Conservation (phyloP, 1,140 invertebrate genomes). For the Diabrotica virgifera region DNA sequence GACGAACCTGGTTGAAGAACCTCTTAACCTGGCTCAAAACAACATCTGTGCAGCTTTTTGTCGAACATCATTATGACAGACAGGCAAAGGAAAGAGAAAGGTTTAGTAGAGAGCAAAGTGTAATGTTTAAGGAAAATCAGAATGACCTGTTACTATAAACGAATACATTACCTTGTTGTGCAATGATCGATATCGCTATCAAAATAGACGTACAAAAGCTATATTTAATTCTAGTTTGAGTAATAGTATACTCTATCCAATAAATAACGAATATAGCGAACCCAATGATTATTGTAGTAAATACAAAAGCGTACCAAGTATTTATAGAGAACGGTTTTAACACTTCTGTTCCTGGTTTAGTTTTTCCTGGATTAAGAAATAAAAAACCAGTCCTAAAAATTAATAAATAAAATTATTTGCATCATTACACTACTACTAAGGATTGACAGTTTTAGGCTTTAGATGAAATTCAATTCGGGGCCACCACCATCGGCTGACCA, state of each 20-base stretch:
- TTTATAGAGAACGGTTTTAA: conserved; percentile 32
- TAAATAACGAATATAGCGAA: conserved; percentile 27
- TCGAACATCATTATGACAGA: too few relatives aligned
- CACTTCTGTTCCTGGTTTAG: conserved; percentile 28
- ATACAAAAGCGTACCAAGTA: conserved; percentile 27
- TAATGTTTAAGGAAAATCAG: too few relatives aligned
- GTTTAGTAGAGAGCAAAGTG: too few relatives aligned
- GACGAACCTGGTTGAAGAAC: too few relatives aligned
- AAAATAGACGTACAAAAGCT: conserved; percentile 26
- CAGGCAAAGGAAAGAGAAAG: too few relatives aligned
- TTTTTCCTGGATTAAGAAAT: conserved; percentile 31
- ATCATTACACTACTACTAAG: too few relatives aligned
- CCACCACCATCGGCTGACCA: too few relatives aligned
- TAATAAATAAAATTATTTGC: not conserved
- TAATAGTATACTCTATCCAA: conserved; percentile 22
- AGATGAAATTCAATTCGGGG: too few relatives aligned
- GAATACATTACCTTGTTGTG: conserved; percentile 27
- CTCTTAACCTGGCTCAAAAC: too few relatives aligned
- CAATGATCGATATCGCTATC: conserved; percentile 25
- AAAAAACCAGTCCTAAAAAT: conserved; percentile 33
- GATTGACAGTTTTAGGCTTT: too few relatives aligned
- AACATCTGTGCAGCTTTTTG: too few relatives aligned
- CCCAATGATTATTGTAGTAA: conserved; percentile 20
- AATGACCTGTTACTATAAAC: too few relatives aligned
- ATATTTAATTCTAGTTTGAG: conserved; percentile 11